phyloP scores from a whole-genome alignment of 1,140 invertebrate genomes.

The Anastrepha obliqua region DNA sequence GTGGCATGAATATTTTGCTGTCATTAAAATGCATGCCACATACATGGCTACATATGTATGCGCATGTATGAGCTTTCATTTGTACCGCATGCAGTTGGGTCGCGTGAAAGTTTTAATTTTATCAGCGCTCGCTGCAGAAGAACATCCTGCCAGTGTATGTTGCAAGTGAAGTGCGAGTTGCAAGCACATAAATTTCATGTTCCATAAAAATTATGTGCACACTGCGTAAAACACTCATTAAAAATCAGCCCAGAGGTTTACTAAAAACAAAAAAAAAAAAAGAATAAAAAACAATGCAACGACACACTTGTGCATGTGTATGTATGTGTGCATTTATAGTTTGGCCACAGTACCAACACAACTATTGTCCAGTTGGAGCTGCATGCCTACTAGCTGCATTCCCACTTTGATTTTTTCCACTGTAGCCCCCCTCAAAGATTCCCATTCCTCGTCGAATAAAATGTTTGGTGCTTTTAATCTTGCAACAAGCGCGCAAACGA shows the following conservation, averaged over 20 bases:
- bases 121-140: neutral
- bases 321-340: no score
- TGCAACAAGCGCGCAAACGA: neutral
- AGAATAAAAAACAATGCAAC: no score
- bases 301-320: no score
- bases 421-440: no score
- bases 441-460: no score
- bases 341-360: no score
- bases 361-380: no score
- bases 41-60: neutral
- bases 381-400: no score
- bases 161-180: neutral
- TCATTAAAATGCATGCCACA: slow-evolving; percentile 39
- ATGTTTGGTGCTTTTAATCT: neutral
- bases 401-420: no score
- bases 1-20: slow-evolving; percentile 14
- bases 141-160: neutral
- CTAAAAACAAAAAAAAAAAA: neutral
- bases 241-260: neutral
- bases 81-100: neutral
- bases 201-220: slow-evolving; percentile 37
- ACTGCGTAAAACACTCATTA: slow-evolving; percentile 26
- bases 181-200: neutral
- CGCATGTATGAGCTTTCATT: neutral
- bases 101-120: slow-evolving; percentile 37